Evolutionary conservation across 2,888 invertebrate species (phyloP).

Genomic region (Saturnia japonica): DNA sequence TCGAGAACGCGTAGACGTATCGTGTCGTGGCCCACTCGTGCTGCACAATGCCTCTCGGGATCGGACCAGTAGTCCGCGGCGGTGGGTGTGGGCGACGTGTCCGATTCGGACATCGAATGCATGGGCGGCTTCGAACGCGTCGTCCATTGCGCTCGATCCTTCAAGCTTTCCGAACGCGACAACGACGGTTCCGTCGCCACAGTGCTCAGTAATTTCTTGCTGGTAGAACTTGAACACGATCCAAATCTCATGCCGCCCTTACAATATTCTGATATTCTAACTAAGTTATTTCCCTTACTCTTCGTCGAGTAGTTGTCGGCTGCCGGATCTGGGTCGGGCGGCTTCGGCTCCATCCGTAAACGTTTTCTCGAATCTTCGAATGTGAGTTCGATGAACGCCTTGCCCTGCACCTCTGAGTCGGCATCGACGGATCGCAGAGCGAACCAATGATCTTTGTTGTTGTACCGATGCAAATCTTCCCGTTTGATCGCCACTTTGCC

Average conservation of each 20-base stretch:
- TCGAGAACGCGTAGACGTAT: conserved; percentile 87
- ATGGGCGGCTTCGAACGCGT: conserved; percentile 67
- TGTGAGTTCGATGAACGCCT: conserved; percentile 91
- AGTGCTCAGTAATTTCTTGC: conserved; percentile 69
- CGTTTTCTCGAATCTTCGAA: conserved; percentile 83
- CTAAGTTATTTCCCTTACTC: conserved; percentile 69
- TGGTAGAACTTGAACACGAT: conserved; percentile 74
- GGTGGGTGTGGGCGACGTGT: conserved; percentile 68
- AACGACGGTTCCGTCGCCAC: conserved; percentile 69
- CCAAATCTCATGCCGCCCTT: conserved; percentile 77
- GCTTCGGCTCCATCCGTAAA: conserved; percentile 77
- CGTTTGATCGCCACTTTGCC: conserved; percentile 92
- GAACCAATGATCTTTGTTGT: conserved; percentile 97
- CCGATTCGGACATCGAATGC: conserved; percentile 71
- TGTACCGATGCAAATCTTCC: conserved; percentile 92
- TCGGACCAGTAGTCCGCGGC: conserved; percentile 79
- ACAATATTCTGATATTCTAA: conserved; percentile 73
- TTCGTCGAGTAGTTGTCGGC: conserved; percentile 61
- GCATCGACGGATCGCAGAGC: conserved; percentile 92
- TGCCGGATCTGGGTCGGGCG: conserved; percentile 68
- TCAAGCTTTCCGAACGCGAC: conserved; percentile 76
- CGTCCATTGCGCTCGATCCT: conserved; percentile 72
- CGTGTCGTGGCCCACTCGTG: conserved; percentile 72
- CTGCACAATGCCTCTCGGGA: conserved; percentile 74
- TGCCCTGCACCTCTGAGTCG: conserved; percentile 95